Base-by-base conservation (phyloP, 2,888 invertebrate species). In the Caenorhabditis imperialis region DNA sequence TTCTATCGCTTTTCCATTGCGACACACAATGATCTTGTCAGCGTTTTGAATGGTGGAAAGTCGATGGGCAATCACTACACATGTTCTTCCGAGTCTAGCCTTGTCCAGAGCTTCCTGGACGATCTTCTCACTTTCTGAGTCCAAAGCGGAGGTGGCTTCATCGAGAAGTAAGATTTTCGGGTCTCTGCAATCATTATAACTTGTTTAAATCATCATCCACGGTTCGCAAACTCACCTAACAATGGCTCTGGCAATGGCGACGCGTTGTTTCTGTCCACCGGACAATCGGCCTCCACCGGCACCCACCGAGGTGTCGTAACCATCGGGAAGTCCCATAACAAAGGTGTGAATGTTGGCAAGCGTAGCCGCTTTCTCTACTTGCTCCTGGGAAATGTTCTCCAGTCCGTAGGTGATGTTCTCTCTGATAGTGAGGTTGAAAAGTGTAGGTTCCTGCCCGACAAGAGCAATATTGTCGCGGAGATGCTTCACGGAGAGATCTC, bases 61-160 rank as follows among this genome's bases (percentile, higher is more conserved):
- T 4, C 94, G 91, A 90, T 95, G 95, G 1, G 94, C 94, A 82
- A 95, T 94, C 47, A 93, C 93, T 42, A 95, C 92, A 85, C 93
- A 93, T 0, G 95, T 95, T 53, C 94, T 62, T 30, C 90, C 89
- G 81, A 92, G 91, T 85, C 93, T 92, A 0, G 94, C 94, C 80
- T 92, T 91, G 88, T 95, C 94, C 70, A 95, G 88, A 0, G 94
- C 94, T 84, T 93, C 93, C 90, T 95, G 94, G 0, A 95, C 94
- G 51, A 94, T 90, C 92, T 75, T 89, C 18, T 89, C 85, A 75
- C 89, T 79, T 58, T 81, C 82, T 10, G 78, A 72, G 53, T 84
- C 89, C 12, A 89, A 78, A 4, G 89, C 89, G 55, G 86, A 86
- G 0, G 89, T 89, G 3, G 89, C 89, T 45, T 84, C 84, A 50